These are phyloP conservation scores for Falco rusticolus DNA, from an alignment of 2,797 vertebrate species.

Conservation along the genomic window DNA sequence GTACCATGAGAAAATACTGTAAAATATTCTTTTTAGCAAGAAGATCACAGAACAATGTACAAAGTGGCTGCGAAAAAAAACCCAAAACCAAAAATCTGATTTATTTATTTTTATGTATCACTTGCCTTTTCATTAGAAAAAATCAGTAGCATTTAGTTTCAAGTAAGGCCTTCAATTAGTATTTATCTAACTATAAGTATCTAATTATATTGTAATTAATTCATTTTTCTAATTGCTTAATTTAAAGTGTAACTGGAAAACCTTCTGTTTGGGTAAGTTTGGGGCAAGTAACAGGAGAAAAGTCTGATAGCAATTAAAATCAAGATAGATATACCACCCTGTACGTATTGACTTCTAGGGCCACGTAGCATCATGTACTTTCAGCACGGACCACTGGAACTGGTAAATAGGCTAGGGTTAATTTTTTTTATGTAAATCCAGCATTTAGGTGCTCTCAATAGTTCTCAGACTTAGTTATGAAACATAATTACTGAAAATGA, in stretches of 20 bases:
- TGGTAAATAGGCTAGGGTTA: not conserved
- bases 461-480: not conserved
- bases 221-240: constrained; percentile 28
- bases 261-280: not conserved
- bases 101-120: not conserved
- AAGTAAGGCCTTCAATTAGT: constrained; percentile 12
- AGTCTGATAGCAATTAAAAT: not conserved
- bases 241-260: not conserved
- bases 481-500: not conserved
- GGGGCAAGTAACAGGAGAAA: not conserved
- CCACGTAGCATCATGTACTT: accelerated
- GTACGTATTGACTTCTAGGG: not conserved
- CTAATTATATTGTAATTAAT: constrained; percentile 32
- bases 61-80: not conserved
- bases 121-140: not conserved
- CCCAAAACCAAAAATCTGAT: not conserved
- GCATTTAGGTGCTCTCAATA: not conserved
- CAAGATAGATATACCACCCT: not conserved
- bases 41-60: not conserved
- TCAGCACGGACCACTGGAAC: too few species aligned
- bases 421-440: not conserved
- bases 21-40: not conserved
- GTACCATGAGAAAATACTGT: not conserved
- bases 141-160: not conserved
- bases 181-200: constrained; percentile 10